Evolutionary conservation across 1,140 invertebrate genomes (phyloP).

Genomic region (Zaprionus davidi): DNA sequence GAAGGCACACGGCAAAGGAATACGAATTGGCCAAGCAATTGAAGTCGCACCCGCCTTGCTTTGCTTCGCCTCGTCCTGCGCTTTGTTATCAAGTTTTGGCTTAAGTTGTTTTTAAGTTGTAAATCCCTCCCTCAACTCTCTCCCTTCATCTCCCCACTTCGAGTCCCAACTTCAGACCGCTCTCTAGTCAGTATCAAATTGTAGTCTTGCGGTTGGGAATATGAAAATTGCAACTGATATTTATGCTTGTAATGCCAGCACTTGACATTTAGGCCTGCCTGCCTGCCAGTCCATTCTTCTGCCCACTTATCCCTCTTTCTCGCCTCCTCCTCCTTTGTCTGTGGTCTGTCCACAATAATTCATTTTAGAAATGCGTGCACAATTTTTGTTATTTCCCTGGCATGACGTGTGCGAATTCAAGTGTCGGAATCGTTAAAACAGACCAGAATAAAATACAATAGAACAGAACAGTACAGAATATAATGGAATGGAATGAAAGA

Average conservation of each 20-base stretch:
- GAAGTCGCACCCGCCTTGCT: slow-evolving; percentile 27
- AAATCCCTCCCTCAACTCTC: slow-evolving; percentile 71
- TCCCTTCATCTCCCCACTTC: background rate
- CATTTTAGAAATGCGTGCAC: slow-evolving; percentile 68
- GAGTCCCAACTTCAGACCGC: background rate
- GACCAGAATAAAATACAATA: background rate
- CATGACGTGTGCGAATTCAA: slow-evolving; percentile 58
- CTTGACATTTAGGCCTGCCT: slow-evolving; percentile 66
- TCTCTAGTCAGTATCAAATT: slow-evolving; percentile 62
- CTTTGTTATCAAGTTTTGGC: slow-evolving; percentile 76
- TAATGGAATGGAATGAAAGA: slow-evolving; percentile 14
- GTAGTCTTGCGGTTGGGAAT: slow-evolving; percentile 73
- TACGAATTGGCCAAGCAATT: slow-evolving; percentile 59
- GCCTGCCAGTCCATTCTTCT: background rate
- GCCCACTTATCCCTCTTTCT: background rate
- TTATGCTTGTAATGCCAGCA: slow-evolving; percentile 74
- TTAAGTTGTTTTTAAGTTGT: slow-evolving; percentile 83
- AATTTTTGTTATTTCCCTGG: slow-evolving; percentile 65
- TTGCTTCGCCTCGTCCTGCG: slow-evolving; percentile 18
- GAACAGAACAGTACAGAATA: background rate
- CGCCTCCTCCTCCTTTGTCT: background rate
- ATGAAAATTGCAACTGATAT: slow-evolving; percentile 82
- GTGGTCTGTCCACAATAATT: slow-evolving; percentile 70
- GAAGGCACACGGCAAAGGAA: slow-evolving; percentile 12
- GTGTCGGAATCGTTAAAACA: slow-evolving; percentile 1